Percentiles rank a stretch among this genome's conserved stretches.
phyloP scores from a whole-genome alignment of 2,888 invertebrate species.

The Tortricodes alternella region DNA sequence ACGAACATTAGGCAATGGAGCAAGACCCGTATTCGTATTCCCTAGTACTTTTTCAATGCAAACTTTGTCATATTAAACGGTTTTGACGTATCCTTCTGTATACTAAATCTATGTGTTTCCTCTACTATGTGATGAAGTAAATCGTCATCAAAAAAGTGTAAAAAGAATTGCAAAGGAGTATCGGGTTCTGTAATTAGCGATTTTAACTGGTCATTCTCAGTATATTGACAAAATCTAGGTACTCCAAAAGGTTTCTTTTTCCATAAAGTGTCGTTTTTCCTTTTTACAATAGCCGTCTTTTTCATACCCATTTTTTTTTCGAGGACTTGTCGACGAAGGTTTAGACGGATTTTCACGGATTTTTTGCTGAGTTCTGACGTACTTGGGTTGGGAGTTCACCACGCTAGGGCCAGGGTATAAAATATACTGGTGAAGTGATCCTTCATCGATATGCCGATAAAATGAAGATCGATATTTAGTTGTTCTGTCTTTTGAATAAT shows the following conservation, averaged over 20 bases:
- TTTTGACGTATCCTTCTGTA: constrained; percentile 25
- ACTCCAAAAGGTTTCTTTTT: neutral
- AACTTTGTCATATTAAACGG: constrained; percentile 21
- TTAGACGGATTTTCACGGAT: neutral
- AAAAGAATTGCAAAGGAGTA: constrained; percentile 15
- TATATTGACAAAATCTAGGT: neutral
- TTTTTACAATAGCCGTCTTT: neutral
- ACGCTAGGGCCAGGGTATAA: neutral
- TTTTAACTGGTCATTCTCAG: neutral
- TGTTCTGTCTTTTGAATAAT: too few species aligned
- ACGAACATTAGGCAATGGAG: constrained; percentile 31
- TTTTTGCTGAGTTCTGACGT: neutral
- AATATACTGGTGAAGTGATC: neutral
- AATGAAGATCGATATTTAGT: too few species aligned
- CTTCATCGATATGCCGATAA: too few species aligned
- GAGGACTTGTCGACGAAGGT: neutral
- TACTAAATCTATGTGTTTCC: constrained; percentile 27
- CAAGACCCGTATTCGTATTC: constrained; percentile 22
- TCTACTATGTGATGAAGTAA: constrained; percentile 27
- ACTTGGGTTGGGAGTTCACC: neutral
- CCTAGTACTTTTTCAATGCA: constrained; percentile 31
- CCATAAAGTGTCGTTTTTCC: neutral
- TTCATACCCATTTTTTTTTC: neutral
- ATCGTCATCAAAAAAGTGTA: constrained; percentile 30
- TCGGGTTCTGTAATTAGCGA: neutral